phyloP scores from a whole-genome alignment of 2,113 vertebrate genomes.

The Ictidomys tridecemlineatus region DNA sequence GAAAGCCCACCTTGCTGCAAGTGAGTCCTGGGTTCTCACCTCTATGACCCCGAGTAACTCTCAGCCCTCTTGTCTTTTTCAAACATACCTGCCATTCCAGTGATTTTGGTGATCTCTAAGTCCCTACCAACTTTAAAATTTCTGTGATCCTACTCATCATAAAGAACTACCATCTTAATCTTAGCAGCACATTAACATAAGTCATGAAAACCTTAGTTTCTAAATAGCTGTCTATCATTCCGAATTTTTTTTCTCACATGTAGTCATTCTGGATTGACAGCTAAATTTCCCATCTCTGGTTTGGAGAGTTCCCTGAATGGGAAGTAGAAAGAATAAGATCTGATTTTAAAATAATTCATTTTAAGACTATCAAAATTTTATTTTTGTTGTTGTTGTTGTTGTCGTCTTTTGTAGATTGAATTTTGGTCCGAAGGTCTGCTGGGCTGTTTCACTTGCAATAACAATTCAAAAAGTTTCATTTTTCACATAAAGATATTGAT shows the following conservation, averaged over 20 bases:
- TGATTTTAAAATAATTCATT: slow-evolving; percentile 31
- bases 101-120: slow-evolving; percentile 35
- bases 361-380: slow-evolving; percentile 10
- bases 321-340: not conserved
- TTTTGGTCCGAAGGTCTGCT: slow-evolving; percentile 6
- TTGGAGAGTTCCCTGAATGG: not conserved
- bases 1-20: not conserved
- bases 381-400: not conserved
- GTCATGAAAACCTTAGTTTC: slow-evolving; percentile 61
- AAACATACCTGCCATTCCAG: not conserved
- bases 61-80: not conserved
- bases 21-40: not conserved
- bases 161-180: slow-evolving; percentile 15
- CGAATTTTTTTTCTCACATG: not conserved
- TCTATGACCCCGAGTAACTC: not conserved
- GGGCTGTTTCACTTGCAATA: slow-evolving; percentile 2
- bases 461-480: not conserved
- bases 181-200: slow-evolving; percentile 39
- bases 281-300: slow-evolving; percentile 21
- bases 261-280: slow-evolving; percentile 27
- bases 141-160: slow-evolving; percentile 32
- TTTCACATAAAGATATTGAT: slow-evolving; percentile 16
- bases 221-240: slow-evolving; percentile 41
- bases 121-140: slow-evolving; percentile 48
- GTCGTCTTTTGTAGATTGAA: slow-evolving; percentile 6